Evolutionary conservation across 1,140 invertebrate species (phyloP).

Genomic region (Sarcophaga bullata): DNA sequence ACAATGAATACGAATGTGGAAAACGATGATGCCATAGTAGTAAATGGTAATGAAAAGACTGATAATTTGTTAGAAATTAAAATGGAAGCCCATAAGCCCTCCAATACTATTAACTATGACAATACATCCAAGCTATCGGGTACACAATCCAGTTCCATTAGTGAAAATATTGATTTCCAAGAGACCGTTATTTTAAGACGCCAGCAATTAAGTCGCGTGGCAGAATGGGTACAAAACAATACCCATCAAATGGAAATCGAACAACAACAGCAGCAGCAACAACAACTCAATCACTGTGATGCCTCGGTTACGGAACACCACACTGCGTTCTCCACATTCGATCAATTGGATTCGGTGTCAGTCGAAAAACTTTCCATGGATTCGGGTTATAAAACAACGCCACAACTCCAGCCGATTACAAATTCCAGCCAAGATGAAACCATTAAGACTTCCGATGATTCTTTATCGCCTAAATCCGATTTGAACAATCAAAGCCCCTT

Average conservation of each 20-base stretch:
- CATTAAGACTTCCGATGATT: constrained; percentile 52
- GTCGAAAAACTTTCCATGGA: constrained; percentile 63
- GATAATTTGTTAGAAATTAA: constrained; percentile 33
- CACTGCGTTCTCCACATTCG: constrained; percentile 59
- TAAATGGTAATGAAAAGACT: constrained; percentile 39
- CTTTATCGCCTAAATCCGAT: constrained; percentile 58
- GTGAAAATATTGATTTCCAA: constrained; percentile 61
- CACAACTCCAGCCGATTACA: constrained; percentile 54
- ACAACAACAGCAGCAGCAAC: constrained; percentile 47
- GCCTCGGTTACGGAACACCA: constrained; percentile 56
- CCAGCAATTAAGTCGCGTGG: constrained; percentile 74
- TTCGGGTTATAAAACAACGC: constrained; percentile 63
- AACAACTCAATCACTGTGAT: constrained; percentile 46
- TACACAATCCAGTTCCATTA: constrained; percentile 57
- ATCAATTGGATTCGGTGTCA: constrained; percentile 62
- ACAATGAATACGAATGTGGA: not conserved
- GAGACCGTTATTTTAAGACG: constrained; percentile 67
- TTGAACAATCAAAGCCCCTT: constrained; percentile 51
- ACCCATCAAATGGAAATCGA: constrained; percentile 59
- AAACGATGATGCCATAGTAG: not conserved
- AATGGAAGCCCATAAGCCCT: not conserved
- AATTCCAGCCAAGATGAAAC: constrained; percentile 47
- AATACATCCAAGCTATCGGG: constrained; percentile 55
- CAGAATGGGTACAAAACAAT: constrained; percentile 75
- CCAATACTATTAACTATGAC: constrained; percentile 33